A percentile compares a stretch with the other conserved stretches of the same genome.
Conservation (phyloP, 2,113 vertebrate genomes). For the Vulpes ferrilata region DNA sequence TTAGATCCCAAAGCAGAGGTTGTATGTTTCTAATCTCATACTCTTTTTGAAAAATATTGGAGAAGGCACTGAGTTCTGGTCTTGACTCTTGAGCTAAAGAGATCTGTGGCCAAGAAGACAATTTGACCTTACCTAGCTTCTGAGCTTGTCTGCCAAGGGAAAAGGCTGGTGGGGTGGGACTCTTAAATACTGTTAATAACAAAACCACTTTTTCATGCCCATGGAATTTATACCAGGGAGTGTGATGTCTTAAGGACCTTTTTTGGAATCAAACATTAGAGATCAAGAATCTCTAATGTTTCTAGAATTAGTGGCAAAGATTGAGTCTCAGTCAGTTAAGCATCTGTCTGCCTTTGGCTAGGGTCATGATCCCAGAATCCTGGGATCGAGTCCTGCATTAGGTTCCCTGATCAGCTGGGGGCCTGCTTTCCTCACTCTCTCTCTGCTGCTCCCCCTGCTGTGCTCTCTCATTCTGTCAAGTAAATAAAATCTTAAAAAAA, state of each 20-base stretch:
- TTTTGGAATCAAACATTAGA: neutral
- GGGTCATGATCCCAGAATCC: no score
- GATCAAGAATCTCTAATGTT: neutral
- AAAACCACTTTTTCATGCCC: neutral
- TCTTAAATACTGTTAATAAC: neutral
- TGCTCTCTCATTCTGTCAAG: no score
- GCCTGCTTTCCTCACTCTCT: no score
- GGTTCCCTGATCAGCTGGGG: no score
- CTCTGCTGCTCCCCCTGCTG: no score
- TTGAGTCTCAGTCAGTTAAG: no score
- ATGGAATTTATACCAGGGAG: accelerated
- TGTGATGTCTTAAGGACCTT: neutral
- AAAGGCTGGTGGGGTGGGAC: no score
- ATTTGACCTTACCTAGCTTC: neutral
- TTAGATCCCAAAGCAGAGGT: neutral
- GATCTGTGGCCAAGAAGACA: neutral
- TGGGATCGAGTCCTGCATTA: no score
- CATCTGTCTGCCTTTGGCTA: no score
- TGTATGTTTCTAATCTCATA: neutral
- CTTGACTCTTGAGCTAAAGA: neutral
- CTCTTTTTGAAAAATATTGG: neutral
- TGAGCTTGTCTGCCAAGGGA: neutral
- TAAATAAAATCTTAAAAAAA: no score
- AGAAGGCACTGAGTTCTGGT: neutral
- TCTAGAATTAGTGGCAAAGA: neutral